Evolutionary conservation across 1,140 invertebrate genomes (phyloP), one percentile per base, ranked within the genome.

Genomic region (Macrostomum lignano): DNA sequence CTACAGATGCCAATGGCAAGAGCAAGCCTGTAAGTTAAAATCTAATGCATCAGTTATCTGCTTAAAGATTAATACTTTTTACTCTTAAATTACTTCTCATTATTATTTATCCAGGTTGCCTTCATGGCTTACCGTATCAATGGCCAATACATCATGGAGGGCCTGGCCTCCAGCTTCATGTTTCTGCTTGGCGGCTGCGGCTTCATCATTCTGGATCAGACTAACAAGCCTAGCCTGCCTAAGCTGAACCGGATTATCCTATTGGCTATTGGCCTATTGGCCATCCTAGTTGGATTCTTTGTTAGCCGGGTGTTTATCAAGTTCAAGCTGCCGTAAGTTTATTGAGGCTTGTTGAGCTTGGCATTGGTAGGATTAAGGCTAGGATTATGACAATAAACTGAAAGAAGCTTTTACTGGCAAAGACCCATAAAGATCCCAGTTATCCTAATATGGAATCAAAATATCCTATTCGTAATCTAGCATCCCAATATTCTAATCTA

Each of bases 91-190:
- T 17, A 24, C 24, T 10, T 29, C 24, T 25, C 13, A 4, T 40
- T 36, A 37, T 9, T 29, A 11, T 49, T 48, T 21, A n/a, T n/a
- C 21, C 46, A 74, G 72, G 74, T 93, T 9, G 84, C 84, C 2
- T 93, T 94, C 51, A 88, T 94, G 81, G 81, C 82, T 1, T 88
- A 91, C 52, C 62, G 86, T 44, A 81, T 94, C 0, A 94, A 94
- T 61, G 86, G 82, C 0, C 84, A 94, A 53, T 94, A 93, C 48
- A 94, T 94, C 23, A 86, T 94, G 76, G 84, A 94, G 64, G 86
- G 86, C 1, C 57, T 94, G 35, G 84, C 84, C 9, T 79, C 81
- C 17, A 84, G 78, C 56, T 93, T 94, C 48, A 63, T 94, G 3
- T 94, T 94, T 54, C 81, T 78, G 0, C 62, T 91, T 25, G 84